phyloP scores from a whole-genome alignment of 2,797 vertebrate genomes.

The Macropus fuliginosus region DNA sequence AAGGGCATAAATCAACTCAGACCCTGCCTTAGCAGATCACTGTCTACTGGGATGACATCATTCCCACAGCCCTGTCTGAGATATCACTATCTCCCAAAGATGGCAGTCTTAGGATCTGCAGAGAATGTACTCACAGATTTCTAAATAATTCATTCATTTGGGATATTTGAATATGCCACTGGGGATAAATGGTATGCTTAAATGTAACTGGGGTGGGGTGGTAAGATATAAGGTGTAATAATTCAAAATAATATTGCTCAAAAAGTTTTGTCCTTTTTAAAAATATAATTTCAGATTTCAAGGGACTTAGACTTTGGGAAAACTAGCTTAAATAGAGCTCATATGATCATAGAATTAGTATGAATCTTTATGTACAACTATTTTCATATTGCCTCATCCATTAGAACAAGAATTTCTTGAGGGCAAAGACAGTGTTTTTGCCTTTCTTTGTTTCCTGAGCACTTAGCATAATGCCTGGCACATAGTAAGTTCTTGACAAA shows the following conservation, averaged over 20 bases:
- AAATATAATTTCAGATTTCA: not conserved
- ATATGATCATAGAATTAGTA: not conserved
- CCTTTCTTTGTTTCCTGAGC: not conserved
- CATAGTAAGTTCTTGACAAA: not conserved
- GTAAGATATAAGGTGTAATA: not conserved
- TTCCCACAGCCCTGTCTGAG: not conserved
- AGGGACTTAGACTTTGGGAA: not conserved
- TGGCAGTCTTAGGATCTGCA: not conserved
- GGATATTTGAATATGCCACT: not conserved
- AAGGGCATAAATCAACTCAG: not conserved
- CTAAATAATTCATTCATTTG: not conserved
- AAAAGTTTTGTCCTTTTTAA: conserved; percentile 8
- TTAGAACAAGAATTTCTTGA: not conserved
- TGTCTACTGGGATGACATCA: rapidly evolving
- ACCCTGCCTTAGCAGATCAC: not conserved
- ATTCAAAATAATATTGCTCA: not conserved
- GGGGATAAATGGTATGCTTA: not conserved
- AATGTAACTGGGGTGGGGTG: not conserved
- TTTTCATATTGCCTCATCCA: not conserved
- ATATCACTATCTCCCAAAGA: not conserved
- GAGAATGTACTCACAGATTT: not conserved
- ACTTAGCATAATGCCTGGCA: not conserved
- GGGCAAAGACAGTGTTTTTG: not conserved
- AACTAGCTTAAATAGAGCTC: not conserved
- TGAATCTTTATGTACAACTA: not conserved